Evolutionary conservation across 2,797 vertebrate genomes (phyloP), one percentile per base, ranked within the genome.

Genomic region (Acanthurus lineatus): DNA sequence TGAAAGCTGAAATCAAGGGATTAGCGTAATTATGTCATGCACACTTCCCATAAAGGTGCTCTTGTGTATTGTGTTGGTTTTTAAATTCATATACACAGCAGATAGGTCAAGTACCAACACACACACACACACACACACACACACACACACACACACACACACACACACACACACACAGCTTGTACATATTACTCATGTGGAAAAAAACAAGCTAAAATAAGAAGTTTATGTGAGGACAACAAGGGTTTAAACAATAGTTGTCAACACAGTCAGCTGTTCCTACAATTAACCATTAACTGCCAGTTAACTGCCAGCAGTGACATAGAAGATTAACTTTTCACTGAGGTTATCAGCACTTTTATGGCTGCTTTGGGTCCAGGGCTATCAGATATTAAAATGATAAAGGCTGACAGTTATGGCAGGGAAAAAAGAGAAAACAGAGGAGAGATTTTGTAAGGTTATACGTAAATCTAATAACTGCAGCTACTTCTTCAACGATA

Each of bases 201-300:
- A 32, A 32, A 3, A 3, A 32, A 32, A 32, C 28, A 32, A 32
- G 28, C 28, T 32, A 4, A 4, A 32, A 4, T 32, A 32, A 32
- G 28, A 32, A 32, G 4, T 32, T 32, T 5, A 3, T 32, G 28
- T 32, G 28, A 32, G 28, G 28, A 32, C 28, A 32, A 32, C 3
- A 32, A 32, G 28, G 28, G 28, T 32, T 32, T 32, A 32, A 32
- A 32, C 28, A 32, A 32, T 32, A 32, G 61, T 62, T 62, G 17
- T 68, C 81, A 69, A 38, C 40, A 32, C 69, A 58, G 72, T 84
- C 78, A 86, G 73, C 71, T 87, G 87, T 71, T 45, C 19, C 42
- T 49, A 47, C 52, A 17, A 63, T 92, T 89, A 94, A 93, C 81
- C 84, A 94, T 93, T 94, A 94, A 93, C 89, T 56, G 28, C 42